Base-by-base conservation (phyloP, 37 sponge, comb jelly and placozoan species). In the Chondrosia reniformis region DNA sequence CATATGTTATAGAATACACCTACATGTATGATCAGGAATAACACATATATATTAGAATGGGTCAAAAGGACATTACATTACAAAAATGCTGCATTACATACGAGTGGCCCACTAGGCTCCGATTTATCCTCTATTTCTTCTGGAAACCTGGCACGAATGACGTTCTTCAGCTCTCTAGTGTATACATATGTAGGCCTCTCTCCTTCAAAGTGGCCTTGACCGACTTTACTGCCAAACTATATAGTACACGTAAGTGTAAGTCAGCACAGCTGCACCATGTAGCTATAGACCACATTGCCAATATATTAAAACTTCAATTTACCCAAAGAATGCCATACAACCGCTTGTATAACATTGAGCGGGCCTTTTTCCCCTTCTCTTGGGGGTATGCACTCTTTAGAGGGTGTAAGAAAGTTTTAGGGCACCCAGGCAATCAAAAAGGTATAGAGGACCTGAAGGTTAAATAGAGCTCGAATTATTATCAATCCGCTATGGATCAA, bases 311-410 rank as follows among this genome's bases (percentile, higher is more conserved):
- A n/a, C n/a, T 6, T 56, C 58, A 56, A 28, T 28, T 56, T 56
- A 56, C 58, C 58, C 58, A 56, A 56, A 56, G 58, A 56, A 56
- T 56, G 58, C 7, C 58, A 56, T 56, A 56, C 7, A 56, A 56
- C n/a, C 27, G 3, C 58, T 56, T 56, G 3, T 56, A 56, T 28
- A 6, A 28, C 58, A 56, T 56, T 56, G 58, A 56, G n/a, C 3
- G 3, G 3, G 27, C 58, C 58, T 6, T 56, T 28, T 56, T 56
- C 58, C 58, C 58, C 58, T 56, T 56, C 58, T 56, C 7, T 6
- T 56, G 58, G 58, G 58, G 58, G 27, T 56, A 56, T 28, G 58
- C 58, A 56, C 27, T 56, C 58, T 56, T 56, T 2, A 56, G 58
- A 56, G 27, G 58, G 58, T 28, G n/a, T 28, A 56, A 28, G n/a